Evolutionary conservation across 2,888 invertebrate species (phyloP), one percentile per base, ranked within the genome.

Genomic region (Muscina levida): DNA sequence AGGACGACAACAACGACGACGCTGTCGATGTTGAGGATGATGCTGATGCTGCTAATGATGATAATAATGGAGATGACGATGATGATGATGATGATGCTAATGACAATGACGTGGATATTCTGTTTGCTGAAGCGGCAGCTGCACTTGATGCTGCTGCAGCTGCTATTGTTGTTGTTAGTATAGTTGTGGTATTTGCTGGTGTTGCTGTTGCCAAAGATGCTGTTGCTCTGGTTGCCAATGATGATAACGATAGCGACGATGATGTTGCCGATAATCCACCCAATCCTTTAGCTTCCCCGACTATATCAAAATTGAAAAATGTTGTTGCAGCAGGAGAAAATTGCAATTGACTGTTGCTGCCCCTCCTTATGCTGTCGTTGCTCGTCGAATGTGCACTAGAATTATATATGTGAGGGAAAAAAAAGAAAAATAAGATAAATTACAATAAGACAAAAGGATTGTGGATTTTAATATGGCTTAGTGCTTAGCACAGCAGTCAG

Each of bases 111-210:
- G 79, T 72, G 76, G 79, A 77, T 81, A 77, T 81, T 81, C 77
- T 81, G 81, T 81, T 81, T 77, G 81, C 44, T 81, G 57, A 72
- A 81, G 74, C 77, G 72, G 81, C 81, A 81, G 81, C 81, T 59
- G 77, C 81, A 81, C 81, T 75, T 24, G 72, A 75, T 68, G 81
- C 81, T 81, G 81, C 81, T 81, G 81, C 81, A 75, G 81, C 81
- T 81, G 77, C 81, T 59, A 75, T 81, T 77, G 77, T 81, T 72
- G 67, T 81, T 62, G 56, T 67, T 74, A 81, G 77, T 68, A 44
- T 81, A 57, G 77, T 59, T 39, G 77, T 31, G 3, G 31, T 31
- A 8, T 31, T 31, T 31, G 31, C 31, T 31, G 8, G 31, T 5
- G 31, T 51, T n/a, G 66, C 24, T 22, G 39, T 15, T 31, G 31